Evolutionary conservation across 2,888 invertebrate genomes (phyloP), one percentile per base, ranked within the genome.

Genomic region (Platynereis dumerilii): DNA sequence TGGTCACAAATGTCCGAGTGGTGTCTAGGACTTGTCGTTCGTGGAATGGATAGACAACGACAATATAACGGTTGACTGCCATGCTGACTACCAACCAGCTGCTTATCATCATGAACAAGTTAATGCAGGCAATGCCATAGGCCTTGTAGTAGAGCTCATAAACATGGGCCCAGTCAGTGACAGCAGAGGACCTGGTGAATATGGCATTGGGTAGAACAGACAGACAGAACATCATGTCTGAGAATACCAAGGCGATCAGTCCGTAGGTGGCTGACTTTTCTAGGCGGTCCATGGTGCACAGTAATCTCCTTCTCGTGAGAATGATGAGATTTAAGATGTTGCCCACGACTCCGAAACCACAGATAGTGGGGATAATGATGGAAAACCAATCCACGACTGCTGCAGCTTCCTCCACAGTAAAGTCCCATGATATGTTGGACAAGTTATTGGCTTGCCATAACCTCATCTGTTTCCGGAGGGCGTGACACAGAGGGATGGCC

Each of bases 291-390:
- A 80, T 75, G 5, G 80, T 77, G 58, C 74, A 75, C 45, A 75
- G 74, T 24, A 81, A 69, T 65, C 80, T 77, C 20, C 78, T 67
- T 67, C 91, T 87, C 53, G 91, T 91, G 68, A 92, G 87, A 27
- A 92, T 92, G 73, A 91, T 87, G 71, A 92, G 86, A 84, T 92
- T 92, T 71, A 92, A 87, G 52, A 91, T 87, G 82, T 92, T 92
- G 52, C 92, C 92, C 64, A 91, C 86, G 75, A 92, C 90, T 56
- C 91, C 91, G 67, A 91, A 85, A 67, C 88, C 85, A 80, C 90
- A 91, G 75, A 91, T 90, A 65, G 88, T 86, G 66, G 91, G 91
- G 72, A 91, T 81, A 45, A 90, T 86, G 61, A 90, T 86, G 52
- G 54, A 58, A 44, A 62, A 53, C 66, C 66, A 62, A 12, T 55